Conservation (phyloP, 2,888 invertebrate species). For the Colostygia pectinataria region DNA sequence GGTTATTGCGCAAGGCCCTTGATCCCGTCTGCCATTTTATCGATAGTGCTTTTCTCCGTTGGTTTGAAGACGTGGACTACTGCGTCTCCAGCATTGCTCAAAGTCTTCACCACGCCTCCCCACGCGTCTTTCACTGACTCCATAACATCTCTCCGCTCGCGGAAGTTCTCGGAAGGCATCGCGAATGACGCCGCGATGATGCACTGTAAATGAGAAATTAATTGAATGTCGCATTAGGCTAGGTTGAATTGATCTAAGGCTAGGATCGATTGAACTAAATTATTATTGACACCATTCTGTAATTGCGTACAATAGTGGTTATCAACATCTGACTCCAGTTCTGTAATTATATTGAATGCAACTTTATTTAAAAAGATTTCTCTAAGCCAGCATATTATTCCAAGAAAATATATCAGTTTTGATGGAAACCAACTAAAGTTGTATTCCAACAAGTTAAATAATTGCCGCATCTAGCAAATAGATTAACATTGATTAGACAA, state of each 20-base stretch:
- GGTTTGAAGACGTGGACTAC: constrained; percentile 72
- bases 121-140: constrained; percentile 69
- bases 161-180: constrained; percentile 44
- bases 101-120: constrained; percentile 61
- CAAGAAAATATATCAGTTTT: no score
- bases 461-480: no score
- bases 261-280: no score
- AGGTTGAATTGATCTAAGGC: no score
- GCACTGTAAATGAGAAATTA: constrained; percentile 40
- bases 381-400: background rate
- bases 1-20: constrained; percentile 54
- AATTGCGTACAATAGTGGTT: no score
- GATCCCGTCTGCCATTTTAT: constrained; percentile 63
- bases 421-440: no score
- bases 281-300: no score
- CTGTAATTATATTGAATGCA: no score
- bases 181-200: constrained; percentile 45
- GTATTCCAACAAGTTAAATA: no score
- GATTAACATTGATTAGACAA: no score
- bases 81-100: constrained; percentile 66
- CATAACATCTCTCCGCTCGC: constrained; percentile 65
- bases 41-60: constrained; percentile 63
- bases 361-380: background rate
- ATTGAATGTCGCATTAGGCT: constrained; percentile 11
- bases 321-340: no score